These are phyloP conservation scores for Callocephalon fimbriatum DNA, from an alignment of 2,113 vertebrate species.

Conservation along the genomic window DNA sequence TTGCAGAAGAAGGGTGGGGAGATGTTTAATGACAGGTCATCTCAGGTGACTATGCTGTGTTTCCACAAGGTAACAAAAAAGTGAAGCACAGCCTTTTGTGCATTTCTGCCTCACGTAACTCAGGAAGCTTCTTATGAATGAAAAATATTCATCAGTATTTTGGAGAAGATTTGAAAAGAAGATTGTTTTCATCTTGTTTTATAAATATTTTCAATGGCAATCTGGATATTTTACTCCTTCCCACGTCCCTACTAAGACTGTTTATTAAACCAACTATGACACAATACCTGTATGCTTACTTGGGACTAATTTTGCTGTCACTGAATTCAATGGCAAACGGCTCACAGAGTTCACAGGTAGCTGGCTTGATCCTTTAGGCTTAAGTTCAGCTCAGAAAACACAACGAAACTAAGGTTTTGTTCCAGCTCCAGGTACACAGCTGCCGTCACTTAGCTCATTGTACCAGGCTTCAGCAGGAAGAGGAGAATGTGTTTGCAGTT, in stretches of 20 bases:
- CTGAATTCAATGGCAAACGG: neutral
- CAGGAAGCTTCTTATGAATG: neutral
- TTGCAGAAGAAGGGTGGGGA: neutral
- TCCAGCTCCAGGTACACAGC: rapidly evolving
- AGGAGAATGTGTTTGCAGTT: neutral
- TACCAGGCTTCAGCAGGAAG: neutral
- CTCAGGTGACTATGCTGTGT: neutral
- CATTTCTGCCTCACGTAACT: neutral
- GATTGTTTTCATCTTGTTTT: neutral
- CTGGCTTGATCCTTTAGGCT: neutral
- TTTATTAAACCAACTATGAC: neutral
- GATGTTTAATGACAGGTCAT: neutral
- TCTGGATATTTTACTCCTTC: neutral
- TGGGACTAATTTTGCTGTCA: neutral
- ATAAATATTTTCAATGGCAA: neutral
- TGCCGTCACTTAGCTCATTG: neutral
- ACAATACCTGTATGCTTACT: rapidly evolving
- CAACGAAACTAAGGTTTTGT: neutral
- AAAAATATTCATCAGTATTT: neutral
- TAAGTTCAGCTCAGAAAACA: neutral
- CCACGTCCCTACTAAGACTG: neutral
- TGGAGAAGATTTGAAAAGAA: neutral
- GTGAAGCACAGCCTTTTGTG: neutral
- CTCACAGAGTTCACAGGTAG: neutral
- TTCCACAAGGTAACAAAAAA: neutral